Evolutionary conservation across 2,113 vertebrate genomes (phyloP).

Genomic region (Mugil cephalus): DNA sequence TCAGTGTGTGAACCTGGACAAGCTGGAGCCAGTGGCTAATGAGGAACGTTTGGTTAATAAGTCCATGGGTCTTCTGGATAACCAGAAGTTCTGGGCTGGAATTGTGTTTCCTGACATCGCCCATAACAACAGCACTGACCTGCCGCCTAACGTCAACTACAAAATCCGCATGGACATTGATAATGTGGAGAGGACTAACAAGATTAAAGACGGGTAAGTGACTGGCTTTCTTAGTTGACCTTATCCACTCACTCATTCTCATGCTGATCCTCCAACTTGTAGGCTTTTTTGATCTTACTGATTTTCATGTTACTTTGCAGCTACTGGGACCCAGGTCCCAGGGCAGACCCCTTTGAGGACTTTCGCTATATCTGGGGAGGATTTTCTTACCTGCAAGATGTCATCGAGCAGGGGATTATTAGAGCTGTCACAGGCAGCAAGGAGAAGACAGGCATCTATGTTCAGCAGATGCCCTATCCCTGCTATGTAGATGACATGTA

Average conservation of each 20-base stretch:
- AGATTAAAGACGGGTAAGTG: conserved; percentile 95
- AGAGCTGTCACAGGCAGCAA: conserved; percentile 90
- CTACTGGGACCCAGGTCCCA: conserved; percentile 98
- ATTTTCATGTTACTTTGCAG: conserved; percentile 71
- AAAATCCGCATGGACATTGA: conserved; percentile 99
- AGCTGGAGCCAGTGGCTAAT: conserved; percentile 92
- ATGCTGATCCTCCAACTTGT: background rate
- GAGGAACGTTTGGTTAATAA: conserved; percentile 94
- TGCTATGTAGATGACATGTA: conserved; percentile 98
- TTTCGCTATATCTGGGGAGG: conserved; percentile 98
- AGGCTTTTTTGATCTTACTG: background rate
- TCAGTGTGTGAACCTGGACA: conserved; percentile 97
- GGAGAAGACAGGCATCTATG: conserved; percentile 92
- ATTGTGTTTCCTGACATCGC: conserved; percentile 91
- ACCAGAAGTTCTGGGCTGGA: conserved; percentile 97
- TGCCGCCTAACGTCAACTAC: conserved; percentile 93
- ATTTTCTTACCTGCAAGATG: conserved; percentile 95
- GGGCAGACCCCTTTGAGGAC: conserved; percentile 98
- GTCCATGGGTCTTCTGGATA: conserved; percentile 91
- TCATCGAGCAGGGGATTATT: conserved; percentile 95
- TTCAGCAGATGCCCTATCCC: conserved; percentile 99
- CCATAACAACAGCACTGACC: conserved; percentile 79
- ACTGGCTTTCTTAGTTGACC: accelerated
- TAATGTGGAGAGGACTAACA: conserved; percentile 98
- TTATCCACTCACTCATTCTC: background rate